Conservation (phyloP, 1,140 invertebrate genomes). For the Papilio aristodemus region DNA sequence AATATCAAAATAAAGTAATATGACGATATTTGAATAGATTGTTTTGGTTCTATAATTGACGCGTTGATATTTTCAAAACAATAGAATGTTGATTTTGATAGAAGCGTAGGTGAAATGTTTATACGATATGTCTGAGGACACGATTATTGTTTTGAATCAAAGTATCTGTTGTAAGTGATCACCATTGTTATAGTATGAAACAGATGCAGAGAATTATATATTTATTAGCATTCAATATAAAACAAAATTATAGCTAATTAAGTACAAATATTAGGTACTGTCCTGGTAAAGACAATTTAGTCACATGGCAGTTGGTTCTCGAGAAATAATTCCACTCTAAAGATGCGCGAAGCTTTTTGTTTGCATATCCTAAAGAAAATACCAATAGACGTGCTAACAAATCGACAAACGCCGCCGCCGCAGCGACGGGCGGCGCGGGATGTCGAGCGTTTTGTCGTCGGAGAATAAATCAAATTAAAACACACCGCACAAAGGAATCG, state of each 20-base stretch:
- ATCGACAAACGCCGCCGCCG: slow-evolving; percentile 68
- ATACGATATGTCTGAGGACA: background rate
- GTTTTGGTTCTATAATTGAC: background rate
- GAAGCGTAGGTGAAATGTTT: background rate
- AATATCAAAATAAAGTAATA: too few relatives aligned
- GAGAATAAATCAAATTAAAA: slow-evolving; percentile 79
- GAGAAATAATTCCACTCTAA: slow-evolving; percentile 51
- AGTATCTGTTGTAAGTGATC: too few relatives aligned
- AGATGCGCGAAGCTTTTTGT: slow-evolving; percentile 55
- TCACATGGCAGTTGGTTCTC: slow-evolving; percentile 35
- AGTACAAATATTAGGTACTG: background rate
- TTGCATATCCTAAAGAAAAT: slow-evolving; percentile 62
- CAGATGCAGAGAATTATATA: too few relatives aligned
- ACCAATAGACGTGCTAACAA: slow-evolving; percentile 70
- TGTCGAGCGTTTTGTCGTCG: slow-evolving; percentile 68
- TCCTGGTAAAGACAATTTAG: background rate
- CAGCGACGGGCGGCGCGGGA: slow-evolving; percentile 51
- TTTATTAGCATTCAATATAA: too few relatives aligned
- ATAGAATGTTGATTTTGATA: background rate
- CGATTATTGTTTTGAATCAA: background rate
- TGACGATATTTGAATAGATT: slow-evolving; percentile 48
- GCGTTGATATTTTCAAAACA: background rate
- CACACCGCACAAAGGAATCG: slow-evolving; percentile 67
- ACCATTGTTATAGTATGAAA: too few relatives aligned
- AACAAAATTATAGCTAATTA: too few relatives aligned